Conservation (phyloP, 2,888 invertebrate genomes). For the Hypena proboscidalis region DNA sequence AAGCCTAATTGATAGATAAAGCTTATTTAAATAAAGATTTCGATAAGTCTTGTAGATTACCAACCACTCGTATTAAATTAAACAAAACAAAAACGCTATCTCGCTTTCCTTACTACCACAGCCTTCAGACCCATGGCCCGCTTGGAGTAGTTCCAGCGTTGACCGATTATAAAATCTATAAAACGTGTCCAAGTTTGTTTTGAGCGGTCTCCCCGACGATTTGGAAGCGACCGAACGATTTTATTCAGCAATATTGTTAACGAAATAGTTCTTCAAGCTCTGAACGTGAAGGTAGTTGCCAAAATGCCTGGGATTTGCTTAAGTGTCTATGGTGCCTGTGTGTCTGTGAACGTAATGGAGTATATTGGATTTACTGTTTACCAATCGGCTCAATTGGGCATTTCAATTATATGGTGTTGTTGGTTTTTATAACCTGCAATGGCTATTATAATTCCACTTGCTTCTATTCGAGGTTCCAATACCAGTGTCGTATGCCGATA, state of each 20-base stretch:
- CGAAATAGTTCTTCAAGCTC: slow-evolving; percentile 31
- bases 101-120: slow-evolving; percentile 22
- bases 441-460: no score
- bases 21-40: no score
- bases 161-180: slow-evolving; percentile 77
- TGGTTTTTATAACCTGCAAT: no score
- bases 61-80: no score
- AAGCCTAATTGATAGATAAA: no score
- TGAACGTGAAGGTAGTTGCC: slow-evolving; percentile 31
- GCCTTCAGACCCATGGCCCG: slow-evolving; percentile 27
- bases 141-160: slow-evolving; percentile 69
- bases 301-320: slow-evolving; percentile 27
- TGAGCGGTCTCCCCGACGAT: slow-evolving; percentile 45
- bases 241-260: slow-evolving; percentile 45
- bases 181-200: slow-evolving; percentile 71
- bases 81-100: no score
- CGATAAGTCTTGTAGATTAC: no score
- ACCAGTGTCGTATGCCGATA: no score
- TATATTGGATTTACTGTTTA: slow-evolving; percentile 8
- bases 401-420: no score
- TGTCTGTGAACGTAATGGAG: slow-evolving; percentile 21
- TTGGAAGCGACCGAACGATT: slow-evolving; percentile 50
- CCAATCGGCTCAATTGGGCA: no score
- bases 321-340: slow-evolving; percentile 33
- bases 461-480: no score